Conservation (phyloP, 2,797 vertebrate species). For the Epinephelus malabaricus region DNA sequence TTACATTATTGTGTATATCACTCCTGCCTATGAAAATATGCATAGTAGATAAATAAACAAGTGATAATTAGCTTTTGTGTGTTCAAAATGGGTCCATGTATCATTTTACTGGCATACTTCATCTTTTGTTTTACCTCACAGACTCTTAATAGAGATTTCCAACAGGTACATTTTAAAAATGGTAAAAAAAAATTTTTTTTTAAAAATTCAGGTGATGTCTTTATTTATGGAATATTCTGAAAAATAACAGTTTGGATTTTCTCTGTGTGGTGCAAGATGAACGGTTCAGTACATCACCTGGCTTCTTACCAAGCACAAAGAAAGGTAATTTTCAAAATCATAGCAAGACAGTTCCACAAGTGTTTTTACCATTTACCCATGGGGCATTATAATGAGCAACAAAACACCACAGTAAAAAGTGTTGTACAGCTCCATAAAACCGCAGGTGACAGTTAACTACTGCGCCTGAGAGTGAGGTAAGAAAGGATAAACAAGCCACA, state of each 20-base stretch:
- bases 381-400: conserved; percentile 40
- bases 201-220: too few species aligned
- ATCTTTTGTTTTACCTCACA: not conserved
- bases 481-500: conserved; percentile 22
- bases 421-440: conserved; percentile 47
- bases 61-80: not conserved
- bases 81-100: not conserved
- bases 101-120: not conserved
- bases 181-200: not conserved
- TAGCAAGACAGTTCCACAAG: conserved; percentile 7
- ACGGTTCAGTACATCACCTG: conserved; percentile 6
- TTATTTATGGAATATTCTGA: not conserved
- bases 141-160: not conserved
- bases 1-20: not conserved
- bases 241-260: not conserved
- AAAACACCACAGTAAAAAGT: conserved; percentile 34
- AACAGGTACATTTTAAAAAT: not conserved
- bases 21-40: not conserved
- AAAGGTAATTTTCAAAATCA: conserved; percentile 17
- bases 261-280: not conserved
- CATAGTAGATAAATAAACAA: not conserved
- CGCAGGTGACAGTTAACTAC: conserved; percentile 39
- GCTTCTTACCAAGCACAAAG: conserved; percentile 11
- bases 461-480: conserved; percentile 5
- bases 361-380: not conserved